A percentile compares a stretch with the other conserved stretches of the same genome.
Evolutionary conservation across 2,888 invertebrate genomes (phyloP).

Genomic region (Tenthredo distinguenda): DNA sequence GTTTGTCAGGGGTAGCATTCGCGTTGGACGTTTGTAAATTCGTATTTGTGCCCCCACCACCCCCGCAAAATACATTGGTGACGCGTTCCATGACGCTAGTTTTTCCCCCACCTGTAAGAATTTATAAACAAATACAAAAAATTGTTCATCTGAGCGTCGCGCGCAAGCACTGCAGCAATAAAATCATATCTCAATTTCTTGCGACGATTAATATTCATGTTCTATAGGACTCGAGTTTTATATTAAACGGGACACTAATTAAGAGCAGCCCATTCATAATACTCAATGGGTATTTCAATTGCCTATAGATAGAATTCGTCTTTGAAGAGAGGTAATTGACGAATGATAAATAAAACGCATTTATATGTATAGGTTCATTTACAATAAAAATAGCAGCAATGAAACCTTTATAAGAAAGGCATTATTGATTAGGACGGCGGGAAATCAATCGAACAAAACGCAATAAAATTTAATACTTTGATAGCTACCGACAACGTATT

Average conservation of each 20-base stretch:
- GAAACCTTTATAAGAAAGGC: not conserved
- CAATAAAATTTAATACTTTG: not conserved
- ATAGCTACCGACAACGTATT: constrained; percentile 9
- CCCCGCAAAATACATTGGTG: constrained; percentile 92
- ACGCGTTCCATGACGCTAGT: constrained; percentile 92
- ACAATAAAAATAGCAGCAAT: not conserved
- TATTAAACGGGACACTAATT: not conserved
- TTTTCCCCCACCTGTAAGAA: constrained; percentile 78
- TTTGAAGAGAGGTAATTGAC: not conserved
- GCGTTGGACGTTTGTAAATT: constrained; percentile 73
- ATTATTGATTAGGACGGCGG: not conserved
- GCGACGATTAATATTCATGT: not conserved
- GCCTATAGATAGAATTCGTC: not conserved
- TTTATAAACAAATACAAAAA: constrained; percentile 3
- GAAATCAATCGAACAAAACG: not conserved
- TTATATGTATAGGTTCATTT: not conserved
- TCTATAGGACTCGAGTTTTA: too few relatives aligned
- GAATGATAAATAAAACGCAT: not conserved
- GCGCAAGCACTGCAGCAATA: too few relatives aligned
- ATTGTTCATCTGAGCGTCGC: not conserved
- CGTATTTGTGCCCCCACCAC: constrained; percentile 71
- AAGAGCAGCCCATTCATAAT: not conserved
- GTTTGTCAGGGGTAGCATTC: constrained; percentile 73
- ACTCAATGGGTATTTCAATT: not conserved
- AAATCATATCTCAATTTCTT: not conserved